Percentiles rank a stretch among this genome's conserved stretches.
Evolutionary conservation across 2,113 vertebrate genomes (phyloP).

Genomic region (Talpa occidentalis): DNA sequence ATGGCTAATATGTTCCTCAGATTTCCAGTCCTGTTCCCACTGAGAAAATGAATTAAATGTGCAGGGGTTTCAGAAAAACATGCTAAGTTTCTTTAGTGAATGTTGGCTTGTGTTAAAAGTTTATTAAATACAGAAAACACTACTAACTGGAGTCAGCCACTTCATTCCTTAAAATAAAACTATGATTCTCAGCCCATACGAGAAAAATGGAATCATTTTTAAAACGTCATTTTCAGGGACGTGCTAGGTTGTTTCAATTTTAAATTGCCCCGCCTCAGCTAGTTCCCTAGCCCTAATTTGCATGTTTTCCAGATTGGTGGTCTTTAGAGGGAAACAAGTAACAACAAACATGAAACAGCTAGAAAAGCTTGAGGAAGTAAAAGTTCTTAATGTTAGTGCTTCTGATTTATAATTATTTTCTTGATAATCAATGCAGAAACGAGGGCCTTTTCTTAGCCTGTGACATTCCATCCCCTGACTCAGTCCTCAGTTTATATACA

Average conservation of each 20-base stretch:
- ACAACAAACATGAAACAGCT: neutral
- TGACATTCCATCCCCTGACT: neutral
- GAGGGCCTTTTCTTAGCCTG: neutral
- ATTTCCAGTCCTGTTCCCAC: neutral
- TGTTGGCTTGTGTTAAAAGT: constrained; percentile 29
- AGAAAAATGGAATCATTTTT: constrained; percentile 28
- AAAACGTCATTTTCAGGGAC: neutral
- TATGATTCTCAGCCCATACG: neutral
- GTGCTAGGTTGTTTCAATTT: neutral
- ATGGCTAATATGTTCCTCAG: neutral
- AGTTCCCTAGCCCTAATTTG: neutral
- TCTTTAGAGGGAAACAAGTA: neutral
- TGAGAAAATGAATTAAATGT: constrained; percentile 34
- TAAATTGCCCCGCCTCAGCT: neutral
- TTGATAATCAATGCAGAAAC: neutral
- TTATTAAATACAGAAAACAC: constrained; percentile 22
- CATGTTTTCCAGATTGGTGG: neutral
- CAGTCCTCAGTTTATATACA: neutral
- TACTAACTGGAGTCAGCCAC: neutral
- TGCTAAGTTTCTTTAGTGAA: constrained; percentile 5
- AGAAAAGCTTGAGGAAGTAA: constrained; percentile 18
- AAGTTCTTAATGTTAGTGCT: neutral
- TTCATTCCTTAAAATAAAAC: constrained; percentile 36
- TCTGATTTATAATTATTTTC: constrained; percentile 29
- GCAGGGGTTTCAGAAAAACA: neutral